Percentiles rank a stretch among this genome's conserved stretches.
These are phyloP conservation scores for Lasioglossum vierecki DNA, from an alignment of 2,888 invertebrate genomes.

Conservation along the genomic window DNA sequence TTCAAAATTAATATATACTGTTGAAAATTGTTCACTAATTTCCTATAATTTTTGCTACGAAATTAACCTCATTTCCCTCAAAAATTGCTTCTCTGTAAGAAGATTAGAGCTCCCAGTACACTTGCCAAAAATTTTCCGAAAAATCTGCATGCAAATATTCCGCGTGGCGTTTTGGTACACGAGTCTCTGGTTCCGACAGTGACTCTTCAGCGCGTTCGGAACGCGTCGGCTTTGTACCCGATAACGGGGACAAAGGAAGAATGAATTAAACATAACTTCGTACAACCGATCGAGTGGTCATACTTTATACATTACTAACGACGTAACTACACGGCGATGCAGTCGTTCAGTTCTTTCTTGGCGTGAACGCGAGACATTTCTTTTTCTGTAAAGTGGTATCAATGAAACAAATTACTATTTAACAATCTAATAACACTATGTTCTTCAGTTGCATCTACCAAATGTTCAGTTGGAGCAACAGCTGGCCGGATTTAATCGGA, in stretches of 20 bases:
- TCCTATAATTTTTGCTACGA: not conserved
- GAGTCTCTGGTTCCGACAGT: constrained; percentile 23
- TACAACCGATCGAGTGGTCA: constrained; percentile 45
- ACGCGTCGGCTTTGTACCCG: constrained; percentile 29
- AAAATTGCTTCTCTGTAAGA: not conserved
- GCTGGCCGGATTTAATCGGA: constrained; percentile 13
- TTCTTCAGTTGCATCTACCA: not conserved
- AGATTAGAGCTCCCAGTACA: not conserved
- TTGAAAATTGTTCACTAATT: not conserved
- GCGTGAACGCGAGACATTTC: not conserved
- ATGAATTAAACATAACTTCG: constrained; percentile 58
- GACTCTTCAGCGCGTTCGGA: constrained; percentile 19
- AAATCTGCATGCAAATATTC: not conserved
- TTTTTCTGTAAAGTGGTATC: not conserved
- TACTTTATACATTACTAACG: constrained; percentile 52
- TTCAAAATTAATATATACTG: not conserved
- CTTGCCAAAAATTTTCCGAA: not conserved
- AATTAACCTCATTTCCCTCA: not conserved
- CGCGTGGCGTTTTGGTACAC: constrained; percentile 13
- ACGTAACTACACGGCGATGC: constrained; percentile 23
- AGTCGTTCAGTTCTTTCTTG: constrained; percentile 8
- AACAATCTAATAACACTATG: not conserved
- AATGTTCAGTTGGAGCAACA: constrained; percentile 23
- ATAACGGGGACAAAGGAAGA: constrained; percentile 50
- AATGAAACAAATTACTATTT: not conserved